Evolutionary conservation across 2,113 vertebrate species (phyloP), one percentile per base, ranked within the genome.

Genomic region (Muntiacus reevesi): DNA sequence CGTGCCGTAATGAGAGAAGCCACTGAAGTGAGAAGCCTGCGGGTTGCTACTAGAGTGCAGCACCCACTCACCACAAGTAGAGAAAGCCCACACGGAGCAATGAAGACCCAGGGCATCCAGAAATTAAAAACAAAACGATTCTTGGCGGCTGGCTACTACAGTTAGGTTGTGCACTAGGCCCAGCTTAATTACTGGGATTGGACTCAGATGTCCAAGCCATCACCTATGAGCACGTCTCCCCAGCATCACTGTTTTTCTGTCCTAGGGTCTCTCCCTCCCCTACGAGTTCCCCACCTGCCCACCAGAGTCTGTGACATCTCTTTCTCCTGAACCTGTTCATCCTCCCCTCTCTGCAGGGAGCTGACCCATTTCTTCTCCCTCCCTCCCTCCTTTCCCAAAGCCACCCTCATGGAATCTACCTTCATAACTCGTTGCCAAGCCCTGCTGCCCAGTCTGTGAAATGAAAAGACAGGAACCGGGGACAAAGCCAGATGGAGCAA

Each of bases 401-500:
- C 36, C 52, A 40, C 71, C 96, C 57, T 91, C 81, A 55, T 2
- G 9, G 88, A 94, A 83, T 59, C 82, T 7, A 33, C 94, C 90
- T 97, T 88, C 90, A 97, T 97, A 83, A 95, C 25, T 97, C 87
- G 71, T 57, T 71, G 55, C 92, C 92, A 95, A 97, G 87, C 76
- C 84, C 87, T 71, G 64, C 86, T 97, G 89, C 96, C 97, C 94
- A 86, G 85, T 85, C 60, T 36, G 15, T 17, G 74, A 78, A 90
- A 90, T 71, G 87, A 95, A 95, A 94, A 84, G 90, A 96, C 79
- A 87, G 67, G 40, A 88, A 16, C 76, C 10, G 15, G 67, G 40
- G 96, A 97, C 98, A 97, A 95, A 95, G 98, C 98, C 71, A 89
- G 93, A 98, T 97, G 85, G 89, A 82, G 85, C 12, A 0, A 96